phyloP scores from a whole-genome alignment of 2,888 invertebrate species.

The Anticlea derivata region DNA sequence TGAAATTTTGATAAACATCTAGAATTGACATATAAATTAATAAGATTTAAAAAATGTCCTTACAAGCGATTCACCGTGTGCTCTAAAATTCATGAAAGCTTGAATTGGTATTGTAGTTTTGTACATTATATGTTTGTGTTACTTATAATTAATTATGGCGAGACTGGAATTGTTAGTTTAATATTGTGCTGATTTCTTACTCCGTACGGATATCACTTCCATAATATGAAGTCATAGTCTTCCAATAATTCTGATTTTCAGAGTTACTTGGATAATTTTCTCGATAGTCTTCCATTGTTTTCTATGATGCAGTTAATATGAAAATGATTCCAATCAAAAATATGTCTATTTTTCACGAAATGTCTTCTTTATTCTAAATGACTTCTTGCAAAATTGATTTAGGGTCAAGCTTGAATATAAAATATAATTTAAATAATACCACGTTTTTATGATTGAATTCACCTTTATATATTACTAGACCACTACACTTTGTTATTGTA shows the following conservation, averaged over 20 bases:
- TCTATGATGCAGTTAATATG: neutral
- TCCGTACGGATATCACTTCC: neutral
- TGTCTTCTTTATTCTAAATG: too few species aligned
- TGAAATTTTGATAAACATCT: slow-evolving; percentile 82
- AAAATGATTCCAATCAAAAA: too few species aligned
- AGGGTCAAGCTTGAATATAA: too few species aligned
- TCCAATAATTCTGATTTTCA: too few species aligned
- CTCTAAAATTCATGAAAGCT: slow-evolving; percentile 29
- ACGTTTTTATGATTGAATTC: too few species aligned
- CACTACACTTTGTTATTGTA: too few species aligned
- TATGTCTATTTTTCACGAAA: too few species aligned
- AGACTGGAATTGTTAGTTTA: neutral
- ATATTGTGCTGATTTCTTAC: neutral
- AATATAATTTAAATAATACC: too few species aligned
- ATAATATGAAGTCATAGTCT: too few species aligned
- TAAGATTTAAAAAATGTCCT: slow-evolving; percentile 57
- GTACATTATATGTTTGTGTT: slow-evolving; percentile 8
- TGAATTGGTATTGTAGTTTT: slow-evolving; percentile 26
- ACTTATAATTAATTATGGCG: neutral
- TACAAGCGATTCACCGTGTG: slow-evolving; percentile 45
- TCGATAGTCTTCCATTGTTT: slow-evolving; percentile 2
- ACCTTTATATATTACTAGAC: too few species aligned
- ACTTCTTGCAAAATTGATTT: too few species aligned
- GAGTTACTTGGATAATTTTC: neutral
- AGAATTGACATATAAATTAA: slow-evolving; percentile 73